Evolutionary conservation across 2,113 vertebrate species (phyloP).

Genomic region (Syngnathoides biaculeatus): DNA sequence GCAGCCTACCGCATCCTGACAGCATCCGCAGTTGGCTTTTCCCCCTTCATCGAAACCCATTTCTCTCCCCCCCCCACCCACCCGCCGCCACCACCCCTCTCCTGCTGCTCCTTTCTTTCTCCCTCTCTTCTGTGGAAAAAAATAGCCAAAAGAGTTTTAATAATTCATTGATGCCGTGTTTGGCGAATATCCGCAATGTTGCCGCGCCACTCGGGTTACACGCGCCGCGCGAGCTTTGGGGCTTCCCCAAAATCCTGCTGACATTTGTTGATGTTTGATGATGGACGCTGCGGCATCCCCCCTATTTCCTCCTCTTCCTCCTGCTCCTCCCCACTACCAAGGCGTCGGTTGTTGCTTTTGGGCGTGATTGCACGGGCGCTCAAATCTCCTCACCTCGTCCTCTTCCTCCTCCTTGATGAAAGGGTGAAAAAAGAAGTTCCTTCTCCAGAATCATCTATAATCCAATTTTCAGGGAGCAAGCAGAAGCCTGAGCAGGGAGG

Average conservation of each 20-base stretch:
- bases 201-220: conserved; percentile 51
- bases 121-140: conserved; percentile 24
- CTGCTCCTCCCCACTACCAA: conserved; percentile 44
- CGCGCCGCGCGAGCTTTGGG: conserved; percentile 57
- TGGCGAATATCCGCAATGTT: conserved; percentile 69
- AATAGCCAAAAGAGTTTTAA: conserved; percentile 63
- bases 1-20: conserved; percentile 56
- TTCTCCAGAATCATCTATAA: conserved; percentile 69
- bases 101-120: conserved; percentile 14
- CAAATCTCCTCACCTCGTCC: conserved; percentile 9
- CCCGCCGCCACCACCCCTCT: neutral
- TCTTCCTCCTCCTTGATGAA: conserved; percentile 18
- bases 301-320: conserved; percentile 9
- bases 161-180: conserved; percentile 65
- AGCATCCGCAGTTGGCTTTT: conserved; percentile 60
- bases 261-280: conserved; percentile 74
- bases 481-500: conserved; percentile 54
- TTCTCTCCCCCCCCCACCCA: conserved; percentile 4
- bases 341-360: conserved; percentile 65
- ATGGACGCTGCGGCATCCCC: conserved; percentile 69
- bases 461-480: conserved; percentile 52
- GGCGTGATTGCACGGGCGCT: conserved; percentile 66
- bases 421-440: conserved; percentile 46
- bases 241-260: conserved; percentile 66
- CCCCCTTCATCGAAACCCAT: conserved; percentile 21